Evolutionary conservation across 2,113 vertebrate genomes (phyloP), one percentile per base, ranked within the genome.

Genomic region (Atractosteus spatula): DNA sequence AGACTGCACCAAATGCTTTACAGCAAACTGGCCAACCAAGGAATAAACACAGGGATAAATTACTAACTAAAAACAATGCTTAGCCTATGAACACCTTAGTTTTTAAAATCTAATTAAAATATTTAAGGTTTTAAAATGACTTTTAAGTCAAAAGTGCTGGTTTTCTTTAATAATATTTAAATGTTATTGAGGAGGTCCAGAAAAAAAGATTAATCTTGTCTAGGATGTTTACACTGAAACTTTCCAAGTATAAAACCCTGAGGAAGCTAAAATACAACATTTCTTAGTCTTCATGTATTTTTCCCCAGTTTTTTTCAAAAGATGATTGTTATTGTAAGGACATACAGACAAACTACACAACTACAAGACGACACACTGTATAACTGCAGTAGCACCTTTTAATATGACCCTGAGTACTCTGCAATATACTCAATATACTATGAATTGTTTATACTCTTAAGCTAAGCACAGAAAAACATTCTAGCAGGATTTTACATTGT

Each of bases 301-400:
- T 57, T 73, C 55, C 56, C 57, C 44, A 13, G 54, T 72, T 67
- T 29, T 47, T 57, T 54, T 59, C 10, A 73, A 59, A 59, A 44
- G 66, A 57, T 47, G 59, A 67, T 42, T 66, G 41, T 51, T 47
- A 42, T 56, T 43, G 51, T 29, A n/a, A 47, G 17, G 47, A 71
- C 57, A 62, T 47, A 16, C 5, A 68, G 47, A 67, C 11, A 11
- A 65, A 17, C 61, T 1, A 62, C 61, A 29, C 29, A 29, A 29
- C 29, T 29, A 29, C 29, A 29, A 29, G 29, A 29, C 29, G 29
- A 29, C 29, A 29, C 29, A 29, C 29, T 2, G 29, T 29, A 1
- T 29, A 29, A 29, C 29, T 29, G 29, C 29, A 29, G 29, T 29
- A 29, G 29, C 29, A 29, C 29, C 47, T 51, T 51, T 51, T 51